Base-by-base conservation (phyloP, 1,140 invertebrate species). In the Drosophila fuyamai region DNA sequence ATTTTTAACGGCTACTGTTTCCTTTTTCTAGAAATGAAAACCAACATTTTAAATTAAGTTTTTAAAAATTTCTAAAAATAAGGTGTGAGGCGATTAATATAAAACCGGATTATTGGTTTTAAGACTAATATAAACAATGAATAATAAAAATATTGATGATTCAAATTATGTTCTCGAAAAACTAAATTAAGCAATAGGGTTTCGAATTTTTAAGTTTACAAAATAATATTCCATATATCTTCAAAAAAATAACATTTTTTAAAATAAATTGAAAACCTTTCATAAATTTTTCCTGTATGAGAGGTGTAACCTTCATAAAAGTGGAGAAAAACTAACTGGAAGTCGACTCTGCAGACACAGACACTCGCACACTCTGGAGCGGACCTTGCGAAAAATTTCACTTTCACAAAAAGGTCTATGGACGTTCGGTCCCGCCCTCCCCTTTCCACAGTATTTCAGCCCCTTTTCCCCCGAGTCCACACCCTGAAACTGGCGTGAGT, bases 371-470 rank as follows among this genome's bases (percentile, higher is more conserved):
- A 66, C 47, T 51, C 62, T 51, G 50, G 14, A 40, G 35, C 16
- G 59, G 36, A 58, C 66, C 65, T 76, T 63, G 61, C 50, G 18
- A 54, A 83, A 82, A 76, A 86, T 86, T 86, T 86, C 82, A 86
- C 82, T 86, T 86, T 86, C 83, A 86, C 82, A 79, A 86, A 71
- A 85, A 86, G 82, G 82, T 86, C 82, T 86, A 73, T 79, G 82
- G 75, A 88, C 82, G 83, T 36, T 54, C 47, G 61, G 50, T 56
- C 47, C 46, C 50, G 32, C 41, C 40, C 27, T 18, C n/a, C 50
- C 50, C 29, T 23, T 40, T 35, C 13, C 16, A 27, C 60, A 4
- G 13, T 47, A 29, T 54, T 44, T 9, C 47, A 18, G n/a, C 35
- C 18, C 51, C 14, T 16, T 16, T 18, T 14, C 47, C 18, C 53